Percentiles rank a stretch among this genome's conserved stretches.
Evolutionary conservation across 1,140 invertebrate species (phyloP).

Genomic region (Cotesia glomerata): DNA sequence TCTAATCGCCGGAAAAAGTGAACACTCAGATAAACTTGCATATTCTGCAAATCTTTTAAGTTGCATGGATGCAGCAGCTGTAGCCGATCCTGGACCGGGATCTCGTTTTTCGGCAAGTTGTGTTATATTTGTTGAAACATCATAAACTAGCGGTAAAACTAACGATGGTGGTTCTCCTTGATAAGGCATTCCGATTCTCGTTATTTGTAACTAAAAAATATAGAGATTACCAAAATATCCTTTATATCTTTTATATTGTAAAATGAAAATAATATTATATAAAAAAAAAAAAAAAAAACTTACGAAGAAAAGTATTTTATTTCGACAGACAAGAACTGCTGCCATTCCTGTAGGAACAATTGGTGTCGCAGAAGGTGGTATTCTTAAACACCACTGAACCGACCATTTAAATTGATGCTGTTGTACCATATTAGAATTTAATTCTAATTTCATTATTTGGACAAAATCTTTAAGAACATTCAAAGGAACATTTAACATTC

Average conservation of each 20-base stretch:
- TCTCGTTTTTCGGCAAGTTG: slow-evolving; percentile 83
- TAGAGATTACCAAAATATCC: background rate
- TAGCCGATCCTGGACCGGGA: slow-evolving; percentile 67
- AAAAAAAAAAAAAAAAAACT: slow-evolving; percentile 57
- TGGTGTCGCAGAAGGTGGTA: slow-evolving; percentile 83
- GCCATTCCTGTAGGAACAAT: slow-evolving; percentile 86
- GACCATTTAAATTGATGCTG: slow-evolving; percentile 81
- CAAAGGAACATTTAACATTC: slow-evolving; percentile 80
- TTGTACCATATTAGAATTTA: slow-evolving; percentile 71
- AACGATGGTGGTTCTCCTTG: slow-evolving; percentile 78
- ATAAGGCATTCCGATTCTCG: slow-evolving; percentile 71
- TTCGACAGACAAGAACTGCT: slow-evolving; percentile 80
- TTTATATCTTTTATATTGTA: background rate
- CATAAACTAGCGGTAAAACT: slow-evolving; percentile 88
- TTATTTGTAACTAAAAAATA: slow-evolving; percentile 80
- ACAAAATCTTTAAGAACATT: slow-evolving; percentile 91
- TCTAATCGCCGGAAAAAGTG: slow-evolving; percentile 85
- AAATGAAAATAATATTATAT: background rate
- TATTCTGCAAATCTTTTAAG: slow-evolving; percentile 78
- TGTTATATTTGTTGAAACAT: slow-evolving; percentile 83
- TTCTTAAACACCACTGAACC: slow-evolving; percentile 88
- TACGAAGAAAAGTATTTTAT: slow-evolving; percentile 90
- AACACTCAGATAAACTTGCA: slow-evolving; percentile 76
- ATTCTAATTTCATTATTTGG: slow-evolving; percentile 84
- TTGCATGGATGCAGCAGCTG: slow-evolving; percentile 70